These are phyloP conservation scores for Heterocephalus glaber DNA, from an alignment of 2,113 vertebrate species.

Conservation along the genomic window DNA sequence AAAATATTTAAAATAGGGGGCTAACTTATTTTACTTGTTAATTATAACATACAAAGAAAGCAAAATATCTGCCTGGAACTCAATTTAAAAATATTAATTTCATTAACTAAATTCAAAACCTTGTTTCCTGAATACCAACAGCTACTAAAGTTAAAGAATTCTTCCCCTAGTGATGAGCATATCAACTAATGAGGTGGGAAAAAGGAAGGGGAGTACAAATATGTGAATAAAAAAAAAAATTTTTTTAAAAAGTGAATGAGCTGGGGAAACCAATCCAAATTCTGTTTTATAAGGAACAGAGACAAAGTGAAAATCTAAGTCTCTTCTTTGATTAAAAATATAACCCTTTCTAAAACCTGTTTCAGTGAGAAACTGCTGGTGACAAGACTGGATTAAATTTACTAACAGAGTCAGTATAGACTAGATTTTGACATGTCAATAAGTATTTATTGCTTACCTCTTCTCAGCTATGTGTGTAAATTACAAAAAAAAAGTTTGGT, in stretches of 20 bases:
- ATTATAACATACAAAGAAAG: neutral
- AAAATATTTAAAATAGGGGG: slow-evolving; percentile 26
- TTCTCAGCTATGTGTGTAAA: neutral
- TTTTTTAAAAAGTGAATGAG: no score
- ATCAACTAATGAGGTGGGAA: neutral
- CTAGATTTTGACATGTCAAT: neutral
- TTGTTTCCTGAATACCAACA: neutral
- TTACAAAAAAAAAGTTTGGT: neutral
- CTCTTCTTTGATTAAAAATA: neutral
- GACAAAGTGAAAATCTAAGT: neutral
- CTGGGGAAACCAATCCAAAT: neutral
- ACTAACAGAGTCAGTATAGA: neutral
- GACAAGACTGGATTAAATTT: neutral
- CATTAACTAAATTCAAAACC: slow-evolving; percentile 8
- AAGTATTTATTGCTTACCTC: neutral
- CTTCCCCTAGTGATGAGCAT: neutral
- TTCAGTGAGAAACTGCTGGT: neutral
- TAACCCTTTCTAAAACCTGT: neutral
- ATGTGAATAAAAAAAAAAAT: no score
- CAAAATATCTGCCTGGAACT: neutral
- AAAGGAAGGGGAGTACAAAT: neutral
- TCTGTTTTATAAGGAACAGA: neutral
- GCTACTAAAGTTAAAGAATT: neutral
- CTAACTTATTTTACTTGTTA: neutral
- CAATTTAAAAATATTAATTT: neutral